A percentile compares a stretch with the other conserved stretches of the same genome.
phyloP scores from a whole-genome alignment of 2,888 invertebrate genomes.

The Tetanocera ferruginea region DNA sequence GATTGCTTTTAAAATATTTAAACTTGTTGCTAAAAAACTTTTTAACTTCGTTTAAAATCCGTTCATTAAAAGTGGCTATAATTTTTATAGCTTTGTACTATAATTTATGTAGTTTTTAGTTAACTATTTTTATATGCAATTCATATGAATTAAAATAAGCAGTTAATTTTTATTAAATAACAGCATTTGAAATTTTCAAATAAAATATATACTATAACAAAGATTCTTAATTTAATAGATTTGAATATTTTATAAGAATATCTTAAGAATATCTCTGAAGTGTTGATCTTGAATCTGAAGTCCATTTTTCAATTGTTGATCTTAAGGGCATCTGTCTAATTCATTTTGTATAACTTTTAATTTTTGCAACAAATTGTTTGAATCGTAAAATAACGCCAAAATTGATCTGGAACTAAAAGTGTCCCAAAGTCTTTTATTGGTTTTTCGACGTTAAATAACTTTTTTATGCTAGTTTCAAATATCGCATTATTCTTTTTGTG shows the following conservation, averaged over 20 bases:
- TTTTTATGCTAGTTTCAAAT: too few relatives aligned
- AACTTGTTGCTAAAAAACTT: background rate
- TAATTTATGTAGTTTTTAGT: slow-evolving; percentile 1
- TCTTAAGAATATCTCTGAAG: too few relatives aligned
- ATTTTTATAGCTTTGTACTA: background rate
- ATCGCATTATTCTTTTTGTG: too few relatives aligned
- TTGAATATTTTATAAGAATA: background rate
- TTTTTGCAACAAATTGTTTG: too few relatives aligned
- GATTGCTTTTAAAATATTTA: background rate
- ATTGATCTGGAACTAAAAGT: too few relatives aligned
- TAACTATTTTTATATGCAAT: background rate
- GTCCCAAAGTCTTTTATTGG: too few relatives aligned
- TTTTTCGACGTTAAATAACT: too few relatives aligned
- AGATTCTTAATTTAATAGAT: background rate
- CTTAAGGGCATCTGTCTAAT: too few relatives aligned
- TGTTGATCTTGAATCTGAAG: too few relatives aligned
- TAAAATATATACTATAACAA: background rate
- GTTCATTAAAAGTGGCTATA: background rate
- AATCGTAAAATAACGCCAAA: too few relatives aligned
- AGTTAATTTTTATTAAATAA: background rate
- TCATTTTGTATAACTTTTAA: too few relatives aligned
- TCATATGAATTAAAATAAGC: background rate
- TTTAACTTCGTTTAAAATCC: background rate
- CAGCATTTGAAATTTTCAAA: background rate
- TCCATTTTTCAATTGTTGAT: too few relatives aligned